phyloP scores from a whole-genome alignment of 2,113 vertebrate species.

The Gymnobelideus leadbeateri region DNA sequence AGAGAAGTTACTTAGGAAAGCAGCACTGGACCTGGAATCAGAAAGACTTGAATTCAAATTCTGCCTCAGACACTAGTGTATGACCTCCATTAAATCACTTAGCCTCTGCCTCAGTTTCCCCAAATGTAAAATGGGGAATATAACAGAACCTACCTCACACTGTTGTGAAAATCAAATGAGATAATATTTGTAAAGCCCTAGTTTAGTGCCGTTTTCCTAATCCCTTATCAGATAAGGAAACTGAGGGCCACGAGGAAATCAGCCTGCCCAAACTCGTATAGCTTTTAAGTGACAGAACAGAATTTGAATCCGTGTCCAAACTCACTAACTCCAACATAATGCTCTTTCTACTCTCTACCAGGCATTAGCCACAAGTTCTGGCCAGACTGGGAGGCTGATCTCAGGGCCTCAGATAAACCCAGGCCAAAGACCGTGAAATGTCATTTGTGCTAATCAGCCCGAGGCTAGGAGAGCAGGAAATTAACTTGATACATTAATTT shows the following conservation, averaged over 20 bases:
- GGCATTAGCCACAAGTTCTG: background rate
- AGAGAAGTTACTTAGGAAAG: background rate
- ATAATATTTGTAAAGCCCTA: background rate
- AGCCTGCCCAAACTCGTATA: background rate
- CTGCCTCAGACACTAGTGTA: background rate
- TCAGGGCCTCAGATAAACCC: background rate
- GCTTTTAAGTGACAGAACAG: background rate
- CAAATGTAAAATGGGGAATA: background rate
- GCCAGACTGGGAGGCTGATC: background rate
- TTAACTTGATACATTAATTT: conserved; percentile 45
- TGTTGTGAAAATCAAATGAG: background rate
- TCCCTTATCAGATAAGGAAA: background rate
- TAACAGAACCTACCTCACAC: background rate
- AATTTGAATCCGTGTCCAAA: background rate
- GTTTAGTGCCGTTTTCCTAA: background rate
- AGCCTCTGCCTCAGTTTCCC: background rate
- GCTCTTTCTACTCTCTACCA: background rate
- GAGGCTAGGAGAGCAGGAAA: conserved; percentile 49
- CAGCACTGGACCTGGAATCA: background rate
- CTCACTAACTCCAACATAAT: background rate
- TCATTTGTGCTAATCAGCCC: conserved; percentile 52
- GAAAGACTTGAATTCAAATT: background rate
- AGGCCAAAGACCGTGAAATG: conserved; percentile 52
- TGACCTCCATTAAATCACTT: background rate
- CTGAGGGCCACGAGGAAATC: background rate